phyloP scores from a whole-genome alignment of 1,140 invertebrate genomes.

The Hylyphantes graminicola region DNA sequence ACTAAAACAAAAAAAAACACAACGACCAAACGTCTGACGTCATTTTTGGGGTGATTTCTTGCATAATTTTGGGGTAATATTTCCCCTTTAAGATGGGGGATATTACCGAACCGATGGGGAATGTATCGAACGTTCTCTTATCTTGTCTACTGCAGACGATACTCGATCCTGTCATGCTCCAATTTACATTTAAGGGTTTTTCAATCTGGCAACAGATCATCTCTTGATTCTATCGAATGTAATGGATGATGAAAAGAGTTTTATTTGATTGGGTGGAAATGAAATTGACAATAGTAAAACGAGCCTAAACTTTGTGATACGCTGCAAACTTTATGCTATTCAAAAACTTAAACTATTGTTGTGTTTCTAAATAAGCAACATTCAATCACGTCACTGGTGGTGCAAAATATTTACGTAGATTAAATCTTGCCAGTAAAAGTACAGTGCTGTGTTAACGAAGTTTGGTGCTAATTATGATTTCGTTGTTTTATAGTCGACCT shows the following conservation, averaged over 20 bases:
- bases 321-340: too few species aligned
- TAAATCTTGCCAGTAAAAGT: too few species aligned
- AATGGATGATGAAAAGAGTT: background rate
- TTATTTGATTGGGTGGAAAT: too few species aligned
- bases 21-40: slow-evolving; percentile 29
- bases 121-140: slow-evolving; percentile 27
- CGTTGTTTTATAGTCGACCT: too few species aligned
- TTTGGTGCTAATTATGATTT: too few species aligned
- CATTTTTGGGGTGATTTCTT: slow-evolving; percentile 51
- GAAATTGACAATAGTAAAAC: too few species aligned
- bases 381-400: too few species aligned
- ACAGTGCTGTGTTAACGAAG: too few species aligned
- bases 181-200: slow-evolving; percentile 38
- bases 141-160: slow-evolving; percentile 18
- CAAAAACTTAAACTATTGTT: too few species aligned
- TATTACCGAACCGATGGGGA: background rate
- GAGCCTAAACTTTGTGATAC: too few species aligned
- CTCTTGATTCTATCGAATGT: slow-evolving; percentile 9
- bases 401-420: too few species aligned
- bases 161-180: slow-evolving; percentile 14
- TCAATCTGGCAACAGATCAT: slow-evolving; percentile 23
- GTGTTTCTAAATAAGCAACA: too few species aligned
- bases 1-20: slow-evolving; percentile 36
- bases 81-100: slow-evolving; percentile 32
- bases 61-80: slow-evolving; percentile 48